Evolutionary conservation across 2,113 vertebrate genomes (phyloP).

Genomic region (Halcyon senegalensis): DNA sequence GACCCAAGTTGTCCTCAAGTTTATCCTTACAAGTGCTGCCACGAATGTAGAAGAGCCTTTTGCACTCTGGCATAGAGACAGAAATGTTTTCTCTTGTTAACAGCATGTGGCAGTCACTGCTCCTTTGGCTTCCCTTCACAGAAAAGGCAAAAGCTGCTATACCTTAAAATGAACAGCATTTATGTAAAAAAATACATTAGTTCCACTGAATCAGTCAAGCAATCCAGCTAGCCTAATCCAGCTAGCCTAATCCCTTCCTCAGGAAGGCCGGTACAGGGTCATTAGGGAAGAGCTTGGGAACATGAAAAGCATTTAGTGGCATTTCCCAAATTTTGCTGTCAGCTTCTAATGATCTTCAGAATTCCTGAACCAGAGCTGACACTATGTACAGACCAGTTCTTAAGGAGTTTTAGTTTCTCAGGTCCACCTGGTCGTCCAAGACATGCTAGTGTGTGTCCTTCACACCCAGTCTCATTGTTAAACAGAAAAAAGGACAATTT

Average conservation of each 20-base stretch:
- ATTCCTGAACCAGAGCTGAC: neutral
- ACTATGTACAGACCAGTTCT: fast-evolving
- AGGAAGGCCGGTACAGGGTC: neutral
- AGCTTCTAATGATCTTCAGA: neutral
- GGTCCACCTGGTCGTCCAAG: fast-evolving
- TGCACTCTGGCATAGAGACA: neutral
- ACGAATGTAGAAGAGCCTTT: neutral
- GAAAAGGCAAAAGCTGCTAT: neutral
- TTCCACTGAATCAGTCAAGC: neutral
- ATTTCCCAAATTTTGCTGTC: neutral
- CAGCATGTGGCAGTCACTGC: neutral
- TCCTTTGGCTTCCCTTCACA: neutral
- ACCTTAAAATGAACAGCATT: neutral
- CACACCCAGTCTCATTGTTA: fast-evolving
- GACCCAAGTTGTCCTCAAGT: neutral
- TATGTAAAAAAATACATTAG: neutral
- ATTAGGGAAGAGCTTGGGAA: neutral
- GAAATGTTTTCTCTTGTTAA: neutral
- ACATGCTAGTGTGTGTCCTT: neutral
- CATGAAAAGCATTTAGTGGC: neutral
- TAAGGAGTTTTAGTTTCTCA: neutral
- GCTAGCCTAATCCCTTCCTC: neutral
- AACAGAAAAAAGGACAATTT: neutral
- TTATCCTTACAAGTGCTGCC: neutral
- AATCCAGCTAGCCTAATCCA: neutral